Evolutionary conservation across 2,888 invertebrate species (phyloP), one percentile per base, ranked within the genome.

Genomic region (Ophion ventricosus): DNA sequence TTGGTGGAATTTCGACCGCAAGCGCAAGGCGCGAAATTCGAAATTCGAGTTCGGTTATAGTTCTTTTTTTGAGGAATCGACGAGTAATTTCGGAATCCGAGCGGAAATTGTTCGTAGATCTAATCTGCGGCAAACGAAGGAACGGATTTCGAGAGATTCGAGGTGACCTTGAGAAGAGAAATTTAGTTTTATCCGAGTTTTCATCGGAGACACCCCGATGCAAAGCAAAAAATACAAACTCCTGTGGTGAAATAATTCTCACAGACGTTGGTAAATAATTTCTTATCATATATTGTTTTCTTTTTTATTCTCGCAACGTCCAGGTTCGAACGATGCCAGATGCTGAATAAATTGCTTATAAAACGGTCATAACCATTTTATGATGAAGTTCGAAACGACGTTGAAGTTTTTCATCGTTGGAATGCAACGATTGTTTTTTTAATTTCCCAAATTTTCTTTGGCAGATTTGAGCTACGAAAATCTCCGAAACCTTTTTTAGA

Each of bases 21-120:
- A 20, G n/a, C 5, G 4, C 25, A 0, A 5, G 49, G 75, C 75
- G 75, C 64, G 23, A 75, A 64, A 75, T 75, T 75, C 43, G 2
- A 75, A 75, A 57, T 57, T 23, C 20, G 35, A 35, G 35, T 1
- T 1, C 35, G 35, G 35, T 7, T 35, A 8, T 5, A 35, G 35
- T 35, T 35, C 35, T 35, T 35, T 7, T 7, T 35, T 35, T 7
- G 35, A 4, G 0, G 1, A 0, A 4, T 8, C n/a, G n/a, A n/a
- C n/a, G n/a, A n/a, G n/a, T 7, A 35, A 35, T 35, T 35, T 35
- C 35, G 1, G 35, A 35, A 8, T 35, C 0, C 35, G 35, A 35
- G 35, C 8, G 8, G 0, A 35, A 35, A 35, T 35, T 35, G 35
- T 8, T 35, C 7, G 35, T 29, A 4, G 29, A 29, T 35, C 8